Conservation (phyloP, 2,888 invertebrate species). For the Drosophila kambysellisi region DNA sequence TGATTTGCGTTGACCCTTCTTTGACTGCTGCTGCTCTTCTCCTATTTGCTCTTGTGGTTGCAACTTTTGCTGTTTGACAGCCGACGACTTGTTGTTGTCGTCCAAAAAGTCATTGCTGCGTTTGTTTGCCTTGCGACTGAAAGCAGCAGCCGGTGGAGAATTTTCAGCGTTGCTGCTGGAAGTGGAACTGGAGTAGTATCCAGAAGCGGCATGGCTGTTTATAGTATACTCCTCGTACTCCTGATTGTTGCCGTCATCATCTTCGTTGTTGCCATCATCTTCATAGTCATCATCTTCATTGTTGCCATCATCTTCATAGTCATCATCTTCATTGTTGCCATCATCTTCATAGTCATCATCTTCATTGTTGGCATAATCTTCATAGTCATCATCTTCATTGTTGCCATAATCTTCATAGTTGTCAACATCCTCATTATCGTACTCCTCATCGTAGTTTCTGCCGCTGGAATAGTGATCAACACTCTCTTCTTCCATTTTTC, state of each 20-base stretch:
- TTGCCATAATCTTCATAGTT: neutral
- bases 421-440: neutral
- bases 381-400: neutral
- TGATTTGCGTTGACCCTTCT: neutral
- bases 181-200: neutral
- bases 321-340: no score
- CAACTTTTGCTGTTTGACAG: conserved; percentile 12
- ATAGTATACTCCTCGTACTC: conserved; percentile 19
- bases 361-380: no score
- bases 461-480: neutral
- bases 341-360: no score
- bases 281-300: no score
- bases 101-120: conserved; percentile 1
- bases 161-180: neutral
- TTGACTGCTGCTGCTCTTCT: neutral
- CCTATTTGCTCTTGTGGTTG: neutral
- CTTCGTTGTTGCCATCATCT: neutral
- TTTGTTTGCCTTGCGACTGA: conserved; percentile 16
- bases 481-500: neutral
- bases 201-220: neutral
- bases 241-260: neutral
- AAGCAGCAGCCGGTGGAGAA: neutral
- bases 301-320: no score
- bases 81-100: conserved; percentile 3
- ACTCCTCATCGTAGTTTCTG: neutral